phyloP scores from a whole-genome alignment of 2,113 vertebrate genomes.

The Rana temporaria region DNA sequence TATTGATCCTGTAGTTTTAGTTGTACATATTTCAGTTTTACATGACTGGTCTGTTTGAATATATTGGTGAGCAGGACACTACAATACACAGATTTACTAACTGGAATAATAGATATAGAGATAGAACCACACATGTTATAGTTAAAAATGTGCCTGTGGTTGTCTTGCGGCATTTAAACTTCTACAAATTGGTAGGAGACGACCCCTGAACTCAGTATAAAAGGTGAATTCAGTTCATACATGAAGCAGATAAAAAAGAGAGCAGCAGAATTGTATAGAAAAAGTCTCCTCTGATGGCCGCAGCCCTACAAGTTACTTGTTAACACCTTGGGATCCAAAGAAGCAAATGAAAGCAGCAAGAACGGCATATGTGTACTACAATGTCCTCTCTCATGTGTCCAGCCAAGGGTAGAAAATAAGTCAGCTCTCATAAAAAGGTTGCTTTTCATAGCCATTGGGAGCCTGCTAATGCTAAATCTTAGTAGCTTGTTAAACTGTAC shows the following conservation, averaged over 20 bases:
- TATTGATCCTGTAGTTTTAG: too few relatives aligned
- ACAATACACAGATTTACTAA: too few relatives aligned
- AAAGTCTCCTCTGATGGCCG: slow-evolving; percentile 13
- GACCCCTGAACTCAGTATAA: slow-evolving; percentile 16
- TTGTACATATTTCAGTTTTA: too few relatives aligned
- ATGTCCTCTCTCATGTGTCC: slow-evolving; percentile 60
- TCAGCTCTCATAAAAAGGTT: slow-evolving; percentile 71
- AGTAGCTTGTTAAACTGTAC: slow-evolving; percentile 72
- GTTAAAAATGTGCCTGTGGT: too few relatives aligned
- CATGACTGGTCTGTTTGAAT: too few relatives aligned
- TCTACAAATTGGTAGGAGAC: slow-evolving; percentile 6
- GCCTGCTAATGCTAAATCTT: slow-evolving; percentile 71
- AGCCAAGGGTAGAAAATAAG: slow-evolving; percentile 71
- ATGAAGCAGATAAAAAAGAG: slow-evolving; percentile 28
- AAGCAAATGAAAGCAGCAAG: slow-evolving; percentile 47
- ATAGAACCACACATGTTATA: too few relatives aligned
- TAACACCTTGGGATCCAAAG: slow-evolving; percentile 31
- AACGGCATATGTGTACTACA: slow-evolving; percentile 59
- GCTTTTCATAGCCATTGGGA: slow-evolving; percentile 70
- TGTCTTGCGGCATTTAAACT: background rate
- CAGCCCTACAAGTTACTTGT: slow-evolving; percentile 45
- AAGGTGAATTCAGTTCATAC: slow-evolving; percentile 40
- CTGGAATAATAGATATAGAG: too few relatives aligned
- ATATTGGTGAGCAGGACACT: too few relatives aligned
- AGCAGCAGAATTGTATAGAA: slow-evolving; percentile 35